Percentiles rank a stretch among this genome's conserved stretches.
Conservation (phyloP, 2,113 vertebrate species). For the Bubalus kerabau region DNA sequence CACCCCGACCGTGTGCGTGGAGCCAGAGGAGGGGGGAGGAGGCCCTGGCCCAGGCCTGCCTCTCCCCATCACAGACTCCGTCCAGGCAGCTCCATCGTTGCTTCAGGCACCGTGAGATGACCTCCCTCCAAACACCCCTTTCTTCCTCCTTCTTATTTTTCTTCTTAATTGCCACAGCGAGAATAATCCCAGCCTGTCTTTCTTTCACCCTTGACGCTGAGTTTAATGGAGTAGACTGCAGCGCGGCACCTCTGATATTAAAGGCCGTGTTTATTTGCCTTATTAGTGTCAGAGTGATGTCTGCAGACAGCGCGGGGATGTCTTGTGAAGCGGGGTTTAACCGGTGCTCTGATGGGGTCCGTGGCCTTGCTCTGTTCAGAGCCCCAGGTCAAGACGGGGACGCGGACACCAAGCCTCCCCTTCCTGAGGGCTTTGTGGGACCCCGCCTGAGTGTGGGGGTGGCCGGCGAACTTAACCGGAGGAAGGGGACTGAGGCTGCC, state of each 20-base stretch:
- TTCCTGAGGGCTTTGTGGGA: fast-evolving
- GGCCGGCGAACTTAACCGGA: background rate
- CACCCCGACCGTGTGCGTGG: background rate
- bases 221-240: background rate
- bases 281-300: background rate
- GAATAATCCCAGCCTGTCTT: slow-evolving; percentile 49
- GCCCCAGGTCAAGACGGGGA: background rate
- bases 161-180: background rate
- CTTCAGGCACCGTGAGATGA: background rate
- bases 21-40: background rate
- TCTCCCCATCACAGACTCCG: background rate
- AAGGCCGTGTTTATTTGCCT: background rate
- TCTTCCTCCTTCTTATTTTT: background rate
- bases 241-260: background rate
- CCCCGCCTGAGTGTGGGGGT: background rate
- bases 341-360: fast-evolving
- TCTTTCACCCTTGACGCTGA: slow-evolving; percentile 27
- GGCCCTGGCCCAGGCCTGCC: fast-evolving
- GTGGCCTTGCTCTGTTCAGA: fast-evolving
- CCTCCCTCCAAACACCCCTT: background rate
- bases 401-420: fast-evolving
- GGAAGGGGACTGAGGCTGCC: background rate
- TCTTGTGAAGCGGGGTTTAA: fast-evolving
- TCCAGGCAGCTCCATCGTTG: background rate
- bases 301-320: background rate